Conservation (phyloP, 2,113 vertebrate species). For the Sardina pilchardus region DNA sequence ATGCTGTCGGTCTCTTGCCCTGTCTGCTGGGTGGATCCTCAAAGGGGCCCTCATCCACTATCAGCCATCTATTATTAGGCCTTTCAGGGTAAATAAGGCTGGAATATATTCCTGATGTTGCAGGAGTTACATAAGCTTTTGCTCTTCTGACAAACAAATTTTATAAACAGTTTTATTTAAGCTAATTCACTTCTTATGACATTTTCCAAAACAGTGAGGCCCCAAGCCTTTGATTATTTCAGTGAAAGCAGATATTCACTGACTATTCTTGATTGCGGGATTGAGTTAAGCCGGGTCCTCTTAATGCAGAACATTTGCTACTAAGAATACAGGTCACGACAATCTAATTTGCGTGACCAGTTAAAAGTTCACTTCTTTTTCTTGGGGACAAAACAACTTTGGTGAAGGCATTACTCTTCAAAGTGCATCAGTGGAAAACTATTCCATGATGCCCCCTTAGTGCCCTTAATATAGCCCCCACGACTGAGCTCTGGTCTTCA, state of each 20-base stretch:
- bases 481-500: background rate
- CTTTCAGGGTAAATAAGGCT: background rate
- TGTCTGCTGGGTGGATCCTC: background rate
- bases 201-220: background rate
- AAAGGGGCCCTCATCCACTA: background rate
- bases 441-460: background rate
- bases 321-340: slow-evolving; percentile 15
- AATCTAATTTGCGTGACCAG: slow-evolving; percentile 9
- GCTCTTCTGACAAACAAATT: background rate
- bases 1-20: background rate
- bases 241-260: slow-evolving; percentile 8
- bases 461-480: background rate
- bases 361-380: background rate
- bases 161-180: background rate
- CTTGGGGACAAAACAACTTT: background rate
- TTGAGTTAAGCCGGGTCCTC: slow-evolving; percentile 20
- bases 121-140: background rate
- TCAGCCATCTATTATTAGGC: background rate
- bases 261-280: slow-evolving; percentile 13
- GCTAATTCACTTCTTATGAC: slow-evolving; percentile 4
- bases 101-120: background rate
- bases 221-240: slow-evolving; percentile 23
- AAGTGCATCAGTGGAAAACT: background rate
- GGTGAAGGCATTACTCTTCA: background rate
- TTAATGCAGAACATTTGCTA: slow-evolving; percentile 17